Evolutionary conservation across 2,113 vertebrate genomes (phyloP).

Genomic region (Brachypteracias leptosomus): DNA sequence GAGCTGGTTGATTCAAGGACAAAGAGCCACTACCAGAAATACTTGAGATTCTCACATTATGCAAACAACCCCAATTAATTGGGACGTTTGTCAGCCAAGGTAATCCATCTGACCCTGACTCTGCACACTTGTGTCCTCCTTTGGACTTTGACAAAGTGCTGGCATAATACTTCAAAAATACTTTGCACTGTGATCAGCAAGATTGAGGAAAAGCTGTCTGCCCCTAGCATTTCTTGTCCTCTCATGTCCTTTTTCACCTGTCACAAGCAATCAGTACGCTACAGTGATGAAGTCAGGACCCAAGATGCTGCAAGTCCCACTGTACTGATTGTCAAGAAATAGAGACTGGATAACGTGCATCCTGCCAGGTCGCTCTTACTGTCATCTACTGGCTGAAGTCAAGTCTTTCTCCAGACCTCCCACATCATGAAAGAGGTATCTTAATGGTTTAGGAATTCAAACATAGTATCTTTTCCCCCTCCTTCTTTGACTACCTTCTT

Average conservation of each 20-base stretch:
- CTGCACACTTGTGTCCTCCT: neutral
- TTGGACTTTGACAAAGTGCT: neutral
- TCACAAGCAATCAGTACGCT: conserved; percentile 30
- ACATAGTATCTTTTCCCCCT: neutral
- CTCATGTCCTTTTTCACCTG: conserved; percentile 14
- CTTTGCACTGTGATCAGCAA: conserved; percentile 15
- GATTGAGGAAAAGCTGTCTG: neutral
- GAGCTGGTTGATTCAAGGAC: neutral
- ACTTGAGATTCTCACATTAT: neutral
- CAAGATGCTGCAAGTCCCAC: neutral
- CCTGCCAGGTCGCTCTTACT: neutral
- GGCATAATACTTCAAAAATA: neutral
- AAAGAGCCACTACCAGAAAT: neutral
- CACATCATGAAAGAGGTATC: rapidly evolving
- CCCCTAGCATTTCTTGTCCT: conserved; percentile 25
- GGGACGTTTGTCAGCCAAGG: neutral
- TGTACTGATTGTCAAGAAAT: neutral
- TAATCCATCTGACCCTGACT: neutral
- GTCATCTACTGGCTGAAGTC: neutral
- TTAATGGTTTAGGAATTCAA: neutral
- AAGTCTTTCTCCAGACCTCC: neutral
- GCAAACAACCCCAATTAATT: neutral
- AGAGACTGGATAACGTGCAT: neutral
- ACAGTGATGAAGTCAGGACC: neutral
- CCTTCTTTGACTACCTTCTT: neutral